Conservation (phyloP, 2,888 invertebrate species). For the Diaprepes abbreviatus region DNA sequence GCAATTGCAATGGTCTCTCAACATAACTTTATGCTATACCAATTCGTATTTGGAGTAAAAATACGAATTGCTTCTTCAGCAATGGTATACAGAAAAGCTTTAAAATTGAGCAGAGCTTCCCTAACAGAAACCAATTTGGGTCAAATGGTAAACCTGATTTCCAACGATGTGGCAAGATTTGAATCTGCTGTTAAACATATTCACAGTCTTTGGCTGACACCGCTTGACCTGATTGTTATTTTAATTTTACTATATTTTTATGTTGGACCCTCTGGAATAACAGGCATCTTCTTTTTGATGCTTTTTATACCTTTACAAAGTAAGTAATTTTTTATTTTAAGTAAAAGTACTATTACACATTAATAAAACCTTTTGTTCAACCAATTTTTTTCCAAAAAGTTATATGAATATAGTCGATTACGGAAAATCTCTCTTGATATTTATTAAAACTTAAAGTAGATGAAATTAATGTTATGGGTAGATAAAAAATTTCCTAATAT, state of each 20-base stretch:
- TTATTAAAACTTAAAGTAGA: too few species aligned
- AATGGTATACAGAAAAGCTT: constrained; percentile 77
- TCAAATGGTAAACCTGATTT: constrained; percentile 58
- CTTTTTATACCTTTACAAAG: constrained; percentile 62
- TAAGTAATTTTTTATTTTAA: constrained; percentile 57
- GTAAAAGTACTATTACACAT: too few species aligned
- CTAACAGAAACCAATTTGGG: constrained; percentile 55
- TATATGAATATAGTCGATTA: too few species aligned
- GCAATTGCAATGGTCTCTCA: constrained; percentile 68
- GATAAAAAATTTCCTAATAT: too few species aligned
- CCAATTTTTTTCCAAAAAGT: too few species aligned
- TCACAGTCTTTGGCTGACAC: constrained; percentile 85
- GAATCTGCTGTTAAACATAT: constrained; percentile 84
- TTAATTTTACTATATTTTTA: constrained; percentile 69
- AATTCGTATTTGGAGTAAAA: constrained; percentile 87
- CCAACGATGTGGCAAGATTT: constrained; percentile 78
- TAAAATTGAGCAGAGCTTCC: constrained; percentile 53
- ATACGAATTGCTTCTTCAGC: constrained; percentile 86
- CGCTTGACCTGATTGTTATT: constrained; percentile 72
- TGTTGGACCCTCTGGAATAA: constrained; percentile 64
- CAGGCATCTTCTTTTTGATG: constrained; percentile 65
- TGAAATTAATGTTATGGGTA: too few species aligned
- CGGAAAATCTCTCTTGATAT: too few species aligned
- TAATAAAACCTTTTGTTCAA: too few species aligned
- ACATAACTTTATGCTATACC: constrained; percentile 88